phyloP scores from a whole-genome alignment of 2,888 invertebrate genomes.

The Noctua janthe region DNA sequence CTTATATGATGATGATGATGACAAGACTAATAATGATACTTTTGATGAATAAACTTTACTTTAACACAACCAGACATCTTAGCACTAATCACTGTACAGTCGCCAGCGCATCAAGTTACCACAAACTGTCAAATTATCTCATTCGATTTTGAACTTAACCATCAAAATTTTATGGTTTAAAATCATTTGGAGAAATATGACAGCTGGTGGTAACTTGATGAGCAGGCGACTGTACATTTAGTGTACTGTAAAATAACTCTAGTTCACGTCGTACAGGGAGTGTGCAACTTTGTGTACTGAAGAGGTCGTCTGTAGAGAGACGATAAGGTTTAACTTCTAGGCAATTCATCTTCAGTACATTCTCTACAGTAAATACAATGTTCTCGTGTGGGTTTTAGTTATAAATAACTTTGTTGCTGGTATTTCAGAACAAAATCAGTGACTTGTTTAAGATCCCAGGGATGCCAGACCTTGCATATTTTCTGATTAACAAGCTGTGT shows the following conservation, averaged over 20 bases:
- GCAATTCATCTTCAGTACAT: constrained; percentile 30
- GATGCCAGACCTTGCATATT: background rate
- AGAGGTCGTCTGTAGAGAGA: constrained; percentile 37
- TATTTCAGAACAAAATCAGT: background rate
- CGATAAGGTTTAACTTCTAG: constrained; percentile 32
- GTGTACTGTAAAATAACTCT: constrained; percentile 19
- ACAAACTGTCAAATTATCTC: too few relatives aligned
- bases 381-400: background rate
- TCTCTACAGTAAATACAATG: background rate
- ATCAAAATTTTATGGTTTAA: too few relatives aligned
- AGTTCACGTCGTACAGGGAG: constrained; percentile 22
- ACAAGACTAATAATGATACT: too few relatives aligned
- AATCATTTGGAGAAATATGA: too few relatives aligned
- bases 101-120: too few relatives aligned
- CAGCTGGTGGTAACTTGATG: too few relatives aligned
- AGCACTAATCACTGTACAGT: background rate
- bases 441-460: background rate
- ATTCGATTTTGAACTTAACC: too few relatives aligned
- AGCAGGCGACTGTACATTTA: background rate
- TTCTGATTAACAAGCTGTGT: background rate
- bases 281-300: constrained; percentile 35
- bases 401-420: too few relatives aligned
- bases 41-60: background rate
- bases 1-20: too few relatives aligned
- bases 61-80: background rate